phyloP scores from a whole-genome alignment of 2,113 vertebrate species.

The Anguilla japonica region DNA sequence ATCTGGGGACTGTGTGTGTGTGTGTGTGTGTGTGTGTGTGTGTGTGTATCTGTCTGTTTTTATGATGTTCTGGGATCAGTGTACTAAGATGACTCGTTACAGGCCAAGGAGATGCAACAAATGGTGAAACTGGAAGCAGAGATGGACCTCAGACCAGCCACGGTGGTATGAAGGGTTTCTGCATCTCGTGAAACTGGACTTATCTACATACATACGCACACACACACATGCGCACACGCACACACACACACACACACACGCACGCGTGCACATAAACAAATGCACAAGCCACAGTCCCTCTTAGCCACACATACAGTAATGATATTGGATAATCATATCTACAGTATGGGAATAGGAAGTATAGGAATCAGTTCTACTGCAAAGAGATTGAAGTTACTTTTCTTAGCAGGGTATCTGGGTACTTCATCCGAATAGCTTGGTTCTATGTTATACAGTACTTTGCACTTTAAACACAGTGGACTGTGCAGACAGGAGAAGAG shows the following conservation, averaged over 20 bases:
- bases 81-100: constrained; percentile 32
- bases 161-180: constrained; percentile 86
- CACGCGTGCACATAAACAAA: too few relatives aligned
- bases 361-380: neutral
- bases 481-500: neutral
- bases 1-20: neutral
- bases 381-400: neutral
- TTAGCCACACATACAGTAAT: neutral
- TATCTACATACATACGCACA: neutral
- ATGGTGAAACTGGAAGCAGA: constrained; percentile 99
- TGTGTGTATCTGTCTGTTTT: neutral
- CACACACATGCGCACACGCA: neutral
- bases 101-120: constrained; percentile 99
- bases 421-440: neutral
- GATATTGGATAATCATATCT: neutral
- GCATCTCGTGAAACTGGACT: constrained; percentile 37
- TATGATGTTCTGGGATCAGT: neutral
- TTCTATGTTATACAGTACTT: neutral
- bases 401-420: neutral
- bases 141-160: constrained; percentile 98
- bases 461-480: neutral
- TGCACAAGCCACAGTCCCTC: too few relatives aligned
- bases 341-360: too few relatives aligned
- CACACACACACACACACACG: too few relatives aligned
- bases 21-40: neutral